phyloP scores from a whole-genome alignment of 2,888 invertebrate genomes.

The Electrophaes corylata region DNA sequence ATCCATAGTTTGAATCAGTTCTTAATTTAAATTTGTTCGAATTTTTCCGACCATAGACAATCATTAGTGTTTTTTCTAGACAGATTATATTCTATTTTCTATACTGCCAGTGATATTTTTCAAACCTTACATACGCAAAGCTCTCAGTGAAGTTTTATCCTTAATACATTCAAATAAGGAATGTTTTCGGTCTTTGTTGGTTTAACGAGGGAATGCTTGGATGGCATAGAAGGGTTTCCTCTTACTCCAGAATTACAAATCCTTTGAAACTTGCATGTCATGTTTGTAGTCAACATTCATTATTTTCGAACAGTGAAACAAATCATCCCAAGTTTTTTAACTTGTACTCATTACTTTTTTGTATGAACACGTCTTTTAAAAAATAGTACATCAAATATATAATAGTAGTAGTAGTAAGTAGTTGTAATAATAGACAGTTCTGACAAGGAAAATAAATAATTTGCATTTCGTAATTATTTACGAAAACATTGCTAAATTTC shows the following conservation, averaged over 20 bases:
- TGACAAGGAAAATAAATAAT: no score
- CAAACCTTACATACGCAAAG: background rate
- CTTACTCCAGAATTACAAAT: constrained; percentile 23
- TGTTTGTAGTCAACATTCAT: no score
- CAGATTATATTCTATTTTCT: background rate
- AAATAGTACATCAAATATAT: no score
- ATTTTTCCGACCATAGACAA: background rate
- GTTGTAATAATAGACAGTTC: no score
- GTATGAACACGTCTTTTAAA: no score
- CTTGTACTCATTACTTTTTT: no score
- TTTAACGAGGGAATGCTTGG: constrained; percentile 14
- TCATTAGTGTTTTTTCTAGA: no score
- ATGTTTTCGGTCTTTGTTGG: constrained; percentile 12
- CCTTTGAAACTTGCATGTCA: constrained; percentile 28
- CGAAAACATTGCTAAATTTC: no score
- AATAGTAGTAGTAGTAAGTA: no score
- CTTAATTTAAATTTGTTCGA: background rate
- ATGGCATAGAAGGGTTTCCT: constrained; percentile 30
- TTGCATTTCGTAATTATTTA: no score
- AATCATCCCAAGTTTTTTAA: no score
- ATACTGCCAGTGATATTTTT: constrained; percentile 7
- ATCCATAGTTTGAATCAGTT: background rate
- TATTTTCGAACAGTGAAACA: no score
- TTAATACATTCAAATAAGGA: constrained; percentile 27
- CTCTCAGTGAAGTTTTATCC: constrained; percentile 10